These are phyloP conservation scores for Limnephilus rhombicus DNA, from an alignment of 2,888 invertebrate species.

Conservation along the genomic window DNA sequence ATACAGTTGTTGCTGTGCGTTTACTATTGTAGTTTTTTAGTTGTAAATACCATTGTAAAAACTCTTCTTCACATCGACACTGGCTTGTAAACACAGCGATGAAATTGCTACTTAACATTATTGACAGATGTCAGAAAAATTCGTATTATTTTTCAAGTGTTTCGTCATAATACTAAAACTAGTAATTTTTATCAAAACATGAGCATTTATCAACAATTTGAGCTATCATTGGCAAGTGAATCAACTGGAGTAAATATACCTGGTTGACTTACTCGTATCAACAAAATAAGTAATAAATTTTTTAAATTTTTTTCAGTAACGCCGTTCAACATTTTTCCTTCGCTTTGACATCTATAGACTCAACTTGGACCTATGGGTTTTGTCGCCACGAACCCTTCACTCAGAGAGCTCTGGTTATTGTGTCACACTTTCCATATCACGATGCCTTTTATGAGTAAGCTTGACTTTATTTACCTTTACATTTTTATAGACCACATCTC, in stretches of 20 bases:
- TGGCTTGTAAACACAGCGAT: background rate
- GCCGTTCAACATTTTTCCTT: slow-evolving; percentile 97
- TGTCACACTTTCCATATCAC: slow-evolving; percentile 97
- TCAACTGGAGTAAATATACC: background rate
- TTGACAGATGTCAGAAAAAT: background rate
- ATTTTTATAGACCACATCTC: background rate
- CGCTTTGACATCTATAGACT: slow-evolving; percentile 95
- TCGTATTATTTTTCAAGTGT: background rate
- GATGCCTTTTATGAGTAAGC: slow-evolving; percentile 94
- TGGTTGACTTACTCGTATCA: background rate
- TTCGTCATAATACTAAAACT: background rate
- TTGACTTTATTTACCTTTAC: background rate
- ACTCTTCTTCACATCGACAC: background rate
- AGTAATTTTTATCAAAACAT: no score
- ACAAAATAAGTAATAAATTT: background rate
- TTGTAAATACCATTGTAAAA: background rate
- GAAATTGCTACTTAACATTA: background rate
- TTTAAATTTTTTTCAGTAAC: slow-evolving; percentile 78
- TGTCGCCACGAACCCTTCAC: slow-evolving; percentile 96
- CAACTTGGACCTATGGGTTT: slow-evolving; percentile 98
- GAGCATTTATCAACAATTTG: no score
- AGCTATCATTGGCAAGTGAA: no score
- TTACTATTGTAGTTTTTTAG: no score
- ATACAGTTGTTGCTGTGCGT: background rate
- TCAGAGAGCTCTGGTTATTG: slow-evolving; percentile 89